phyloP scores from a whole-genome alignment of 2,113 vertebrate genomes.

The Phalacrocorax carbo region DNA sequence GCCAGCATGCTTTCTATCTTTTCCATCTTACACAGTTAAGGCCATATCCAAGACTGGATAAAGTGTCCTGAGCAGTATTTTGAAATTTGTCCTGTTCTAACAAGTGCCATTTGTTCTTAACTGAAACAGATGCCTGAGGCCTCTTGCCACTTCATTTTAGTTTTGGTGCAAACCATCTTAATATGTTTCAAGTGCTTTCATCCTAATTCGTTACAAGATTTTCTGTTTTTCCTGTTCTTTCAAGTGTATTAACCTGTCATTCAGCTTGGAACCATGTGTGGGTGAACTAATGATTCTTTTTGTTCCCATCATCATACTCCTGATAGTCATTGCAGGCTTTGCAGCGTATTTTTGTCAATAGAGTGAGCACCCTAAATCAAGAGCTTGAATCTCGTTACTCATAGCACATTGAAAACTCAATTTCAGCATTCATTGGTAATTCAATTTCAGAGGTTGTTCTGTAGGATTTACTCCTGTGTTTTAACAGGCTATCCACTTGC shows the following conservation, averaged over 20 bases:
- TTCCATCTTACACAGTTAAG: not conserved
- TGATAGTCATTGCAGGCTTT: not conserved
- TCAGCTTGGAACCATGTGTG: not conserved
- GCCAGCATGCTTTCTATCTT: not conserved
- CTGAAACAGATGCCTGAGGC: not conserved
- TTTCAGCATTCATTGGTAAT: not conserved
- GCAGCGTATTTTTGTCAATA: not conserved
- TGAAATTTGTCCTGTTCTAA: not conserved
- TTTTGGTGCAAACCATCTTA: not conserved
- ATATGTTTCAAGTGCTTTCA: constrained; percentile 44
- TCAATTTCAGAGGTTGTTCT: not conserved
- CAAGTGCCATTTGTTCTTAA: not conserved
- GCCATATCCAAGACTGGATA: not conserved
- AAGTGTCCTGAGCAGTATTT: not conserved
- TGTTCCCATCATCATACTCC: not conserved
- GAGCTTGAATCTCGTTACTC: not conserved
- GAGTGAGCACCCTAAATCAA: not conserved
- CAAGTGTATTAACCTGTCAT: not conserved
- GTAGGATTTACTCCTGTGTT: not conserved
- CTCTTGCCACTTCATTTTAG: not conserved
- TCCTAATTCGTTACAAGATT: constrained; percentile 43
- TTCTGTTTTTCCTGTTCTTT: constrained; percentile 50
- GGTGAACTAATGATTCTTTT: not conserved
- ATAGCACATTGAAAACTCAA: not conserved
- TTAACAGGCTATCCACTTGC: not conserved